phyloP scores from a whole-genome alignment of 2,113 vertebrate genomes.

The Jacana jacana region DNA sequence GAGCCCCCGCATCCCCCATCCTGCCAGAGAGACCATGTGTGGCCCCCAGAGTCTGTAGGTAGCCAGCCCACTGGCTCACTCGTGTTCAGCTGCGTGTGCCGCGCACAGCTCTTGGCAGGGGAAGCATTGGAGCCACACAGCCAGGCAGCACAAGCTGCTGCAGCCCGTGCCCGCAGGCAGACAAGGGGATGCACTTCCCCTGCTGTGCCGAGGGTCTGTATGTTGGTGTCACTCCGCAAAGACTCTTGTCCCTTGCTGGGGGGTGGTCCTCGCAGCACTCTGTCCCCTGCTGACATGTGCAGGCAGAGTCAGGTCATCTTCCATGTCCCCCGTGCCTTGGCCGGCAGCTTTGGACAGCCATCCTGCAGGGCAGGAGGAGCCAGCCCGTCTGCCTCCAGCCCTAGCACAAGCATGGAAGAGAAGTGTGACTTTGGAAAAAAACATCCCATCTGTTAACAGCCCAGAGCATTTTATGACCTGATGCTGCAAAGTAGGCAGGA shows the following conservation, averaged over 20 bases:
- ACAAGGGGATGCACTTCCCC: background rate
- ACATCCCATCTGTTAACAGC: background rate
- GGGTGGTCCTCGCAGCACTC: background rate
- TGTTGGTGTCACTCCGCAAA: background rate
- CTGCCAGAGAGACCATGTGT: fast-evolving
- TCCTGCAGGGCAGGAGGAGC: background rate
- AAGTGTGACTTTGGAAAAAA: background rate
- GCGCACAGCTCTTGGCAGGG: background rate
- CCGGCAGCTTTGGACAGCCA: fast-evolving
- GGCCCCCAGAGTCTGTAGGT: background rate
- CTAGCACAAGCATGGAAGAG: background rate
- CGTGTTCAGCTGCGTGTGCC: fast-evolving
- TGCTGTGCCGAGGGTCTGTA: background rate
- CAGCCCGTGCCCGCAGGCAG: background rate
- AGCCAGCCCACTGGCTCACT: background rate
- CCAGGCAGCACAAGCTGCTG: too few species aligned
- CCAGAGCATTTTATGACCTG: background rate
- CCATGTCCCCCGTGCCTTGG: fast-evolving
- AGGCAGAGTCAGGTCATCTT: background rate
- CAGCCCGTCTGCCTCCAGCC: background rate
- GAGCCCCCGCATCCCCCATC: fast-evolving
- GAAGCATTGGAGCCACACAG: fast-evolving
- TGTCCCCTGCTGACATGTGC: background rate
- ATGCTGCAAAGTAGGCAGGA: background rate
- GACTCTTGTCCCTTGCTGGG: background rate